Percentiles rank a stretch among this genome's conserved stretches.
These are phyloP conservation scores for Trichonephila clavata DNA, from an alignment of 1,140 invertebrate genomes.

Conservation along the genomic window DNA sequence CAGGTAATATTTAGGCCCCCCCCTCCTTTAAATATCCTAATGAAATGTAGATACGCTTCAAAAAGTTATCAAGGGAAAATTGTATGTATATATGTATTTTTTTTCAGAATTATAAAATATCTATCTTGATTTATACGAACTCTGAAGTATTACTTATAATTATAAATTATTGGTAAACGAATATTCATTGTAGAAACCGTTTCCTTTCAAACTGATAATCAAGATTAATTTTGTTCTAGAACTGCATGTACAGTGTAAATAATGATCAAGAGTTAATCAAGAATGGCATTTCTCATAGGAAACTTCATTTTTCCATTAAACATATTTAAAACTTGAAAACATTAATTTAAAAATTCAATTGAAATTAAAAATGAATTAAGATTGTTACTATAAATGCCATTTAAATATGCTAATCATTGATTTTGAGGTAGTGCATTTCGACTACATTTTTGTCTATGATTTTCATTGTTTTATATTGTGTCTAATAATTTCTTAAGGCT, in stretches of 20 bases:
- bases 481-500: too few relatives aligned
- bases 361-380: too few relatives aligned
- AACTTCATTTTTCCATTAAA: neutral
- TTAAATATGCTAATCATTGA: too few relatives aligned
- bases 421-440: too few relatives aligned
- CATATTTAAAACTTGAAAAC: neutral
- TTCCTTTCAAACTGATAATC: slow-evolving; percentile 29
- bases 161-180: neutral
- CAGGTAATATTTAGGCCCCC: too few relatives aligned
- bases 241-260: slow-evolving; percentile 66
- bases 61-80: neutral
- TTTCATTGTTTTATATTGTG: too few relatives aligned
- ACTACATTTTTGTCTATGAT: too few relatives aligned
- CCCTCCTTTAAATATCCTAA: neutral
- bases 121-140: neutral
- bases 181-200: neutral
- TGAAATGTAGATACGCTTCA: neutral
- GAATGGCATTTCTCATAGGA: neutral
- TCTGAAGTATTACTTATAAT: neutral
- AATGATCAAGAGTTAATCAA: slow-evolving; percentile 37
- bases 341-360: too few relatives aligned
- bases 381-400: too few relatives aligned
- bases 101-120: neutral
- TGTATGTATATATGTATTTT: neutral
- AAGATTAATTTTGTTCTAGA: slow-evolving; percentile 55